These are phyloP conservation scores for Leptestheria dahalacensis DNA, from an alignment of 1,140 invertebrate genomes.

Conservation along the genomic window DNA sequence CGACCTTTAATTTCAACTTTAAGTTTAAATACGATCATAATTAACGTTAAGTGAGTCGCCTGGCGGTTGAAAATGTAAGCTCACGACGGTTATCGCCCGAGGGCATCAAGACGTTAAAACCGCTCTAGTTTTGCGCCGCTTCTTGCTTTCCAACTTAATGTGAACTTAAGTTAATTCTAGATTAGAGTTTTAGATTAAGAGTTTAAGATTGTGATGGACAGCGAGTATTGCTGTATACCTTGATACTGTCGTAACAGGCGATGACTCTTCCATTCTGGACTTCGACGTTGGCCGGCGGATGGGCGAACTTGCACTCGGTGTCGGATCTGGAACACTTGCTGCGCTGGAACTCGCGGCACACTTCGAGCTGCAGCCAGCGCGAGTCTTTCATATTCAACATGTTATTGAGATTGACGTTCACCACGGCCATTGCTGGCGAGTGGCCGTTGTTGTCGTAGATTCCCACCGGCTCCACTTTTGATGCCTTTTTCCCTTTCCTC, in stretches of 20 bases:
- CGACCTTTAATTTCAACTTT: too few species aligned
- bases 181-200: too few species aligned
- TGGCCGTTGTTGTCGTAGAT: not conserved
- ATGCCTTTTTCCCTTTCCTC: not conserved
- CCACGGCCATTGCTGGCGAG: conserved; percentile 57
- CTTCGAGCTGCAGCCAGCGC: conserved; percentile 97
- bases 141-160: too few species aligned
- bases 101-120: too few species aligned
- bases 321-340: conserved; percentile 98
- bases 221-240: too few species aligned
- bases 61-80: too few species aligned
- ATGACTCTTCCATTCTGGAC: conserved; percentile 99
- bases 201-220: too few species aligned
- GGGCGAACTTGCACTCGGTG: conserved; percentile 99
- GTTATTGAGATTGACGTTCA: conserved; percentile 79
- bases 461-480: not conserved
- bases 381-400: conserved; percentile 96
- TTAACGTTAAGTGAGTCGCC: too few species aligned
- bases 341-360: conserved; percentile 97
- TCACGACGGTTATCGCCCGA: too few species aligned
- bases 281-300: conserved; percentile 97
- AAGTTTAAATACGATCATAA: too few species aligned
- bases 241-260: conserved; percentile 99
- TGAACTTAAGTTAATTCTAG: too few species aligned
- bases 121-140: too few species aligned